These are phyloP conservation scores for Cryptophagus acutangulus DNA, from an alignment of 2,888 invertebrate genomes.

Conservation along the genomic window DNA sequence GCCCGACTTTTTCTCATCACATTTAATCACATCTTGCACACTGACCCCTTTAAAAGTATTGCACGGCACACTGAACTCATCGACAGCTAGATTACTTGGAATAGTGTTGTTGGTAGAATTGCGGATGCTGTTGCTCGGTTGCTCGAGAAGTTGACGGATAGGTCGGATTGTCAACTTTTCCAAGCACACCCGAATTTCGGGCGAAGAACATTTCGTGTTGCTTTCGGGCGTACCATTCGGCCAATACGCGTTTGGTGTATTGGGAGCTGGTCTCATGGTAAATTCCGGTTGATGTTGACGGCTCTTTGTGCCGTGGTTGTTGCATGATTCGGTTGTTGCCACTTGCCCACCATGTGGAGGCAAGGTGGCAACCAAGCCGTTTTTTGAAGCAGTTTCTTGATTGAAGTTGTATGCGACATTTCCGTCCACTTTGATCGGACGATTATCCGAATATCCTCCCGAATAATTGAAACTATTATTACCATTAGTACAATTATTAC, in stretches of 20 bases:
- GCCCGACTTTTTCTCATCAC: not conserved
- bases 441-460: no score
- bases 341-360: slow-evolving; percentile 37
- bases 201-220: not conserved
- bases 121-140: not conserved
- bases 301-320: not conserved
- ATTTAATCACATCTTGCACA: slow-evolving; percentile 6
- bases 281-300: not conserved
- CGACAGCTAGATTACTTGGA: not conserved
- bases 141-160: no score
- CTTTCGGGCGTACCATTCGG: slow-evolving; percentile 6
- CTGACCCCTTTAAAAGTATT: slow-evolving; percentile 7
- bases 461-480: not conserved
- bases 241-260: not conserved
- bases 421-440: no score
- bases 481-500: not conserved
- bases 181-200: no score
- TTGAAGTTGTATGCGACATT: no score
- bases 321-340: slow-evolving; percentile 17
- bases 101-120: not conserved
- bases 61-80: slow-evolving; percentile 1
- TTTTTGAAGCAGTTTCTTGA: slow-evolving; percentile 31
- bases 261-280: not conserved
- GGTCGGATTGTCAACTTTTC: no score
- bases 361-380: slow-evolving; percentile 39